Evolutionary conservation across 1,140 invertebrate species (phyloP).

Genomic region (Drosophila azteca): DNA sequence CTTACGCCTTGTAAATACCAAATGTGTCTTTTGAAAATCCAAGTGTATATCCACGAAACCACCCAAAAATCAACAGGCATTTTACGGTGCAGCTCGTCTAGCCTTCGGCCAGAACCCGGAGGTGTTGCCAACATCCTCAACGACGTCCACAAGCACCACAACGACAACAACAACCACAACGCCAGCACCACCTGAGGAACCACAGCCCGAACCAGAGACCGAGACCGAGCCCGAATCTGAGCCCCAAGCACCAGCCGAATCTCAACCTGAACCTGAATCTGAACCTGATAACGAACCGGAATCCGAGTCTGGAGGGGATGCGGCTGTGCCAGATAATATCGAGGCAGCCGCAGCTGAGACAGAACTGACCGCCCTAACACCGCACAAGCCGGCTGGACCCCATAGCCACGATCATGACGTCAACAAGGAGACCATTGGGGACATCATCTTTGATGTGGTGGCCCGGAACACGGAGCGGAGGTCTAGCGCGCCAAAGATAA

Average conservation of each 20-base stretch:
- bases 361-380: slow-evolving; percentile 36
- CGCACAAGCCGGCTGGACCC: slow-evolving; percentile 21
- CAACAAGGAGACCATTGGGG: slow-evolving; percentile 73
- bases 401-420: slow-evolving; percentile 47
- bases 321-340: slow-evolving; percentile 17
- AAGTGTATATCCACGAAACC: slow-evolving; percentile 81
- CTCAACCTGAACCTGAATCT: neutral
- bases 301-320: slow-evolving; percentile 4
- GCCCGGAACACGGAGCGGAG: slow-evolving; percentile 66
- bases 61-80: slow-evolving; percentile 79
- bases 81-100: slow-evolving; percentile 80
- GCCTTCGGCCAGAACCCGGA: slow-evolving; percentile 83
- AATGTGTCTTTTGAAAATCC: slow-evolving; percentile 72
- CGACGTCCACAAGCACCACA: slow-evolving; percentile 61
- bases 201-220: slow-evolving; percentile 24
- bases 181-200: slow-evolving; percentile 20
- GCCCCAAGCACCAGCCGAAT: slow-evolving; percentile 3
- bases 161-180: slow-evolving; percentile 51
- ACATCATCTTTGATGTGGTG: slow-evolving; percentile 66
- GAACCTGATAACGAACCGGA: slow-evolving; percentile 1
- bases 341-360: slow-evolving; percentile 36
- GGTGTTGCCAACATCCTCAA: slow-evolving; percentile 71
- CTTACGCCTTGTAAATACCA: slow-evolving; percentile 62
- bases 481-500: slow-evolving; percentile 55
- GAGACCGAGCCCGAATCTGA: slow-evolving; percentile 24